phyloP scores from a whole-genome alignment of 2,888 invertebrate genomes.

The Drosophila acutilabella region DNA sequence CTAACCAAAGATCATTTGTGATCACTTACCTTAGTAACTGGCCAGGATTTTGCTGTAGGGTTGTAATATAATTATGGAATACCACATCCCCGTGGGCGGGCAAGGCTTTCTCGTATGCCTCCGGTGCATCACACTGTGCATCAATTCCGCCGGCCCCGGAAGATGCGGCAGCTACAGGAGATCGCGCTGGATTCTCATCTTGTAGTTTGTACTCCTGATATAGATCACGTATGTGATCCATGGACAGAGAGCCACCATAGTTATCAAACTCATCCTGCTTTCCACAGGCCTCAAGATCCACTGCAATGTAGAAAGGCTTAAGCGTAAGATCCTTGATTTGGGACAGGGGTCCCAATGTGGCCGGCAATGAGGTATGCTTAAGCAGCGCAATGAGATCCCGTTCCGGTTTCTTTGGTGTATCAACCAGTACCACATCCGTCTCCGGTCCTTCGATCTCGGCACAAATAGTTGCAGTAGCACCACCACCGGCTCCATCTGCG shows the following conservation, averaged over 20 bases:
- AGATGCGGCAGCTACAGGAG: slow-evolving; percentile 68
- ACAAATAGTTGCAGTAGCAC: slow-evolving; percentile 86
- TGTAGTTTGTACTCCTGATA: slow-evolving; percentile 88
- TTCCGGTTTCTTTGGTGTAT: slow-evolving; percentile 90
- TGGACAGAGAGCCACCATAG: slow-evolving; percentile 79
- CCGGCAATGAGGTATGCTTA: slow-evolving; percentile 86
- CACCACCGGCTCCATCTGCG: slow-evolving; percentile 62
- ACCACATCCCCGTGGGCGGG: slow-evolving; percentile 93
- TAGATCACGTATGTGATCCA: slow-evolving; percentile 88
- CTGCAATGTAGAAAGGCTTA: slow-evolving; percentile 87
- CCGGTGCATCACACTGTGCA: slow-evolving; percentile 84
- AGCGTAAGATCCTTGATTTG: slow-evolving; percentile 85
- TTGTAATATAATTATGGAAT: slow-evolving; percentile 92
- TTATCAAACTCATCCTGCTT: slow-evolving; percentile 81
- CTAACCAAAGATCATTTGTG: background rate
- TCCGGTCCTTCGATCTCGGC: slow-evolving; percentile 95
- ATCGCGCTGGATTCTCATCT: slow-evolving; percentile 82
- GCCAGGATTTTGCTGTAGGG: slow-evolving; percentile 91
- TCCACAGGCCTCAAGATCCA: slow-evolving; percentile 86
- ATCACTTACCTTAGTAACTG: slow-evolving; percentile 91
- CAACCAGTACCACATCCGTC: slow-evolving; percentile 91
- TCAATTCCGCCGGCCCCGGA: slow-evolving; percentile 55
- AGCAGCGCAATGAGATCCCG: slow-evolving; percentile 89
- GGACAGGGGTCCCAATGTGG: slow-evolving; percentile 73
- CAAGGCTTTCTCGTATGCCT: slow-evolving; percentile 91